Conservation (phyloP, 2,888 invertebrate species). For the Amorpha juglandis region DNA sequence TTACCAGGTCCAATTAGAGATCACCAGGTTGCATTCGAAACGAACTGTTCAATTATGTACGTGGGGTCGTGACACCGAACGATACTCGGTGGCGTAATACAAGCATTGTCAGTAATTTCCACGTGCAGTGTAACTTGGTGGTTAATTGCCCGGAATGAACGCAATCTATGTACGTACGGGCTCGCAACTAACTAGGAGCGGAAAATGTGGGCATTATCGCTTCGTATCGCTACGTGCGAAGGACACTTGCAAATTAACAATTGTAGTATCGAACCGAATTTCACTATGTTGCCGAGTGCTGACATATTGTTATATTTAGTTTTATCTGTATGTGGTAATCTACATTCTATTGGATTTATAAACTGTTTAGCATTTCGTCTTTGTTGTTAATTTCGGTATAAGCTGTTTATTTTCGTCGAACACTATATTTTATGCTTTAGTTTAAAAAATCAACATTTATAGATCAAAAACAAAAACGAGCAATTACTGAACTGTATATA, state of each 20-base stretch:
- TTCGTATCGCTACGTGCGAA: conserved; percentile 55
- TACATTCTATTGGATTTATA: neutral
- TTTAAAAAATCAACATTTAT: neutral
- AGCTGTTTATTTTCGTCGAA: neutral
- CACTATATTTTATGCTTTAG: neutral
- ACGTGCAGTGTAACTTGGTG: conserved; percentile 59
- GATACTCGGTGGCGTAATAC: conserved; percentile 66
- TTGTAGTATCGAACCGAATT: conserved; percentile 43
- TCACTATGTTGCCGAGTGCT: conserved; percentile 32
- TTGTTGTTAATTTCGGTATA: neutral
- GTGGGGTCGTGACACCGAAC: conserved; percentile 70
- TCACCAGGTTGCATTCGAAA: conserved; percentile 65
- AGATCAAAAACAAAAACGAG: neutral
- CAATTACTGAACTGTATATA: neutral
- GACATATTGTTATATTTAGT: conserved; percentile 26
- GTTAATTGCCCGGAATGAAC: conserved; percentile 62
- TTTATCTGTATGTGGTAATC: neutral
- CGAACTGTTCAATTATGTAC: conserved; percentile 58
- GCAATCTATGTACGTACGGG: conserved; percentile 44
- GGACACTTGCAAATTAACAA: conserved; percentile 52
- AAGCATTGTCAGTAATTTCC: conserved; percentile 63
- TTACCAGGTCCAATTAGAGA: conserved; percentile 71
- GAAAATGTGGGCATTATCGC: conserved; percentile 66
- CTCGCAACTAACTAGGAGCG: conserved; percentile 47
- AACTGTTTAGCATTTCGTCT: neutral